Percentiles rank a stretch among this genome's conserved stretches.
phyloP scores from a whole-genome alignment of 2,113 vertebrate species.

The Chaetorhynchus papuensis region DNA sequence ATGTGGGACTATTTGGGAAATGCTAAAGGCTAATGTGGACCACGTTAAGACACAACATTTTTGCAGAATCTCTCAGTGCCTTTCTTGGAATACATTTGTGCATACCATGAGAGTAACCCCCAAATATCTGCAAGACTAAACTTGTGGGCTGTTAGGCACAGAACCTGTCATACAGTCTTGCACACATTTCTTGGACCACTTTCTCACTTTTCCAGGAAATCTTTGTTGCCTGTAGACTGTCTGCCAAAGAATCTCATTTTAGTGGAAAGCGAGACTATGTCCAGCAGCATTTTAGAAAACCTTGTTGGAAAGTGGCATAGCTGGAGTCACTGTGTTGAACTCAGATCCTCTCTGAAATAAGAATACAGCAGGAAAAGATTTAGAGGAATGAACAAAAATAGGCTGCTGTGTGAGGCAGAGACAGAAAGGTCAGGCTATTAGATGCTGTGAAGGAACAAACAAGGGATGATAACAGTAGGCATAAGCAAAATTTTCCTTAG shows the following conservation, averaged over 20 bases:
- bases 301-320: neutral
- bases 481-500: slow-evolving; percentile 9
- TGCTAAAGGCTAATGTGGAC: neutral
- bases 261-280: neutral
- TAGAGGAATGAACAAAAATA: neutral
- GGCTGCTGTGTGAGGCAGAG: neutral
- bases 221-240: neutral
- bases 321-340: neutral
- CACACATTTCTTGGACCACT: neutral
- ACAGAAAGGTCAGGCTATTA: slow-evolving; percentile 27
- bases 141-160: neutral
- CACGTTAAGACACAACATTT: neutral
- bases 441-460: slow-evolving; percentile 1
- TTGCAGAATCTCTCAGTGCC: neutral
- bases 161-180: neutral
- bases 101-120: neutral
- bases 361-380: neutral
- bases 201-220: neutral
- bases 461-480: neutral
- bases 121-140: neutral
- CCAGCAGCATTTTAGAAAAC: neutral
- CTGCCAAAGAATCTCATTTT: neutral
- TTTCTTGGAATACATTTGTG: neutral
- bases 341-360: neutral
- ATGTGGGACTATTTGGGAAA: neutral